Percentiles rank a stretch among this genome's conserved stretches.
Evolutionary conservation across 2,113 vertebrate genomes (phyloP).

Genomic region (Monopterus albus): DNA sequence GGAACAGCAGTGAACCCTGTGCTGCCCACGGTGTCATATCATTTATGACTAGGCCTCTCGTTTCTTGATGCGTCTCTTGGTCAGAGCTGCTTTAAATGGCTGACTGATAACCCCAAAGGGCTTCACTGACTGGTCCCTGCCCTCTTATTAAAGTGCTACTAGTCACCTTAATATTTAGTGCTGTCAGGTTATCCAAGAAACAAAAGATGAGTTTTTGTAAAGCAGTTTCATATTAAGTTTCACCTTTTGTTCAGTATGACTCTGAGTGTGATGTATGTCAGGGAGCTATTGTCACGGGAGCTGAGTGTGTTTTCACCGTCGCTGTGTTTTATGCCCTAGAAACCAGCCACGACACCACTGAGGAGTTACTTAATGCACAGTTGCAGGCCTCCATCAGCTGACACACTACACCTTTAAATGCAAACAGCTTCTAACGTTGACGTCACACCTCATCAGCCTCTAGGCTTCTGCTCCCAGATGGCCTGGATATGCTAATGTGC

Average conservation of each 20-base stretch:
- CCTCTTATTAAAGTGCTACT: too few relatives aligned
- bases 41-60: too few relatives aligned
- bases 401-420: constrained; percentile 35
- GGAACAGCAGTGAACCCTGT: too few relatives aligned
- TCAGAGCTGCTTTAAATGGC: too few relatives aligned
- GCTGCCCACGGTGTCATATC: too few relatives aligned
- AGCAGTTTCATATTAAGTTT: too few relatives aligned
- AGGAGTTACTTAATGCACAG: constrained; percentile 44
- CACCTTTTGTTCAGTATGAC: neutral
- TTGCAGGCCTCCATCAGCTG: neutral
- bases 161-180: too few relatives aligned
- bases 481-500: neutral
- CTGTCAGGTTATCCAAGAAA: too few relatives aligned
- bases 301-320: constrained; percentile 33
- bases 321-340: constrained; percentile 22
- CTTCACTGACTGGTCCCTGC: too few relatives aligned
- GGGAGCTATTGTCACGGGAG: constrained; percentile 30
- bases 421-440: constrained; percentile 15
- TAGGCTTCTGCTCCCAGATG: neutral
- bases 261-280: neutral
- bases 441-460: constrained; percentile 1
- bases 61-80: too few relatives aligned
- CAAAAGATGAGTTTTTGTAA: too few relatives aligned
- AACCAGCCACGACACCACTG: constrained; percentile 52
- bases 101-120: too few relatives aligned